These are phyloP conservation scores for Trilocha varians DNA, from an alignment of 2,888 invertebrate genomes.

Conservation along the genomic window DNA sequence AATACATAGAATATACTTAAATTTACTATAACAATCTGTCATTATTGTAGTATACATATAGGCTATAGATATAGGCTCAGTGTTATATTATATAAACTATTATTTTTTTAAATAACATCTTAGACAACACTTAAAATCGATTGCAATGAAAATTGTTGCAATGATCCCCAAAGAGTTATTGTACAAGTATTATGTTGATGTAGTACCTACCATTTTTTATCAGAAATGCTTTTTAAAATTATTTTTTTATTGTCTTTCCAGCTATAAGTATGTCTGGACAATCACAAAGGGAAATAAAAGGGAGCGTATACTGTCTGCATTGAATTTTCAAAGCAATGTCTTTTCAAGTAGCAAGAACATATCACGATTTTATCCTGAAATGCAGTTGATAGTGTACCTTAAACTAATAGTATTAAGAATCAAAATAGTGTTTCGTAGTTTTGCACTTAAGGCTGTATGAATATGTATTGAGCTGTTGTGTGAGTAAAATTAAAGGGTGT, in stretches of 20 bases:
- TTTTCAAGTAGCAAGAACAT: conserved; percentile 6
- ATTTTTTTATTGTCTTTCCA: background rate
- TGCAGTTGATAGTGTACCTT: background rate
- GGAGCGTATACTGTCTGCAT: conserved; percentile 33
- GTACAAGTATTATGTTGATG: too few relatives aligned
- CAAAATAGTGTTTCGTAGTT: background rate
- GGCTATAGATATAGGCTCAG: too few relatives aligned
- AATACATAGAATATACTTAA: background rate
- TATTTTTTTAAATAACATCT: too few relatives aligned
- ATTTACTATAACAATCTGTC: too few relatives aligned
- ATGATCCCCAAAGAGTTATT: too few relatives aligned
- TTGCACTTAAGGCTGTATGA: conserved; percentile 8
- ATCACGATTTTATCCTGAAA: background rate
- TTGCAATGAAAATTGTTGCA: too few relatives aligned
- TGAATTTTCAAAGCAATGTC: conserved; percentile 38
- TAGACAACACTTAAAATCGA: too few relatives aligned
- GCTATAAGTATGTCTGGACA: conserved; percentile 9
- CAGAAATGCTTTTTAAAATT: too few relatives aligned
- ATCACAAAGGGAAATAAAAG: conserved; percentile 34
- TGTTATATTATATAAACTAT: too few relatives aligned
- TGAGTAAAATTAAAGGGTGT: conserved; percentile 52
- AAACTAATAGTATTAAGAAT: rapidly evolving
- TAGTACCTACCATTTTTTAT: too few relatives aligned
- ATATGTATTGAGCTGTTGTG: conserved; percentile 16
- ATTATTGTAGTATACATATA: too few relatives aligned